phyloP scores from a whole-genome alignment of 2,888 invertebrate species.

The Coleophora flavipennella region DNA sequence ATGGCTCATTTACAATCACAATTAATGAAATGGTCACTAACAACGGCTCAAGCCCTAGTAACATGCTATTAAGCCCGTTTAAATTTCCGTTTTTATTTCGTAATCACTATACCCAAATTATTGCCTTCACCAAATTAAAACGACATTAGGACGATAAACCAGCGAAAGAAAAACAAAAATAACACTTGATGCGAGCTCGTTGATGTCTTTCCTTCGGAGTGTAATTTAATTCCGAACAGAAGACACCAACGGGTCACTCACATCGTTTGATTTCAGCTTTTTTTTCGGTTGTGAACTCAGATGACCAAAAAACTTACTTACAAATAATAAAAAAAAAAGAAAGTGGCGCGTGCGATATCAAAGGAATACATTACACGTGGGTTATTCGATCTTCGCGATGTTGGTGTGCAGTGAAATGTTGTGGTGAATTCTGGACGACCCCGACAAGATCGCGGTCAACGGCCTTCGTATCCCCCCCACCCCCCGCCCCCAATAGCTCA shows the following conservation, averaged over 20 bases:
- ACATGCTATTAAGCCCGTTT: background rate
- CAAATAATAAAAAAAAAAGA: constrained; percentile 57
- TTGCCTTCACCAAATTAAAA: no score
- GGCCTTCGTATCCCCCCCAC: constrained; percentile 44
- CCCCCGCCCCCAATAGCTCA: constrained; percentile 23
- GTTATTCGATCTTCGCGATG: constrained; percentile 60
- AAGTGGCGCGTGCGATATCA: constrained; percentile 40
- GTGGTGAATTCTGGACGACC: constrained; percentile 63
- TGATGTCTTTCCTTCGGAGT: no score
- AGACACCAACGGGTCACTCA: no score
- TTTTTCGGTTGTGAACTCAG: no score
- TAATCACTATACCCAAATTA: no score
- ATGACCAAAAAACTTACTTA: constrained; percentile 21
- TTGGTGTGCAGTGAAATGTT: constrained; percentile 48
- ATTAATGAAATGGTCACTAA: background rate
- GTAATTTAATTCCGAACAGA: no score
- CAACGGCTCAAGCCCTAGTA: no score
- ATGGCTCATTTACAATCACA: constrained; percentile 1
- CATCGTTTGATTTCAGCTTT: no score
- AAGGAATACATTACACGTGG: constrained; percentile 60
- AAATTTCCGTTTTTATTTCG: background rate
- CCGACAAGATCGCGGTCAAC: constrained; percentile 51
- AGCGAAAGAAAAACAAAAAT: no score
- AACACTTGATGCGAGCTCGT: no score
- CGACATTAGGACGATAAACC: no score